Evolutionary conservation across 2,797 vertebrate species (phyloP).

Genomic region (Lacerta bilineata): DNA sequence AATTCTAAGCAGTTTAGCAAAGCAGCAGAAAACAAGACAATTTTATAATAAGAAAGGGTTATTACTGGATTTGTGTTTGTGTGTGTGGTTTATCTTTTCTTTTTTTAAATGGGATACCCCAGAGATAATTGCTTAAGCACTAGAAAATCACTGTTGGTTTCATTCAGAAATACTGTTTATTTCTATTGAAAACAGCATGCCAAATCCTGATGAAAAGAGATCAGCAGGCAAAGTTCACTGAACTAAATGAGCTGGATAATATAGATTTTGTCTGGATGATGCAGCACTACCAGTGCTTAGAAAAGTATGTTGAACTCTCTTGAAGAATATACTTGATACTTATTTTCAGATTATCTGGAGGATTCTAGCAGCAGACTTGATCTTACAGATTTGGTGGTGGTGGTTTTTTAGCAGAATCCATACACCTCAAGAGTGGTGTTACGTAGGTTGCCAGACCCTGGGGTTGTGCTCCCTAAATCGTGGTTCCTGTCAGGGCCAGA

Average conservation of each 20-base stretch:
- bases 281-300: slow-evolving; percentile 1
- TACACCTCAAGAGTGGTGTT: background rate
- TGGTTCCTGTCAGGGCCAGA: no score
- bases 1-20: slow-evolving; percentile 22
- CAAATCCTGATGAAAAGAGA: slow-evolving; percentile 20
- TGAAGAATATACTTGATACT: background rate
- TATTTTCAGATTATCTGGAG: slow-evolving; percentile 1
- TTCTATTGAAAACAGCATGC: slow-evolving; percentile 27
- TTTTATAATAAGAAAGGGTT: background rate
- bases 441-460: no score
- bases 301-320: background rate
- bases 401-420: background rate
- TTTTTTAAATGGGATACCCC: background rate
- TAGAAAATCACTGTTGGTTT: slow-evolving; percentile 11
- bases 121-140: slow-evolving; percentile 47
- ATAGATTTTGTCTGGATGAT: background rate
- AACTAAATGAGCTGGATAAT: background rate
- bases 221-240: background rate
- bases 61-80: slow-evolving; percentile 19
- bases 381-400: background rate
- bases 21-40: slow-evolving; percentile 24
- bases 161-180: slow-evolving; percentile 8
- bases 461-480: no score
- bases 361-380: background rate
- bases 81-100: no score